Evolutionary conservation across 2,888 invertebrate genomes (phyloP).

Genomic region (Tenthredo notha): DNA sequence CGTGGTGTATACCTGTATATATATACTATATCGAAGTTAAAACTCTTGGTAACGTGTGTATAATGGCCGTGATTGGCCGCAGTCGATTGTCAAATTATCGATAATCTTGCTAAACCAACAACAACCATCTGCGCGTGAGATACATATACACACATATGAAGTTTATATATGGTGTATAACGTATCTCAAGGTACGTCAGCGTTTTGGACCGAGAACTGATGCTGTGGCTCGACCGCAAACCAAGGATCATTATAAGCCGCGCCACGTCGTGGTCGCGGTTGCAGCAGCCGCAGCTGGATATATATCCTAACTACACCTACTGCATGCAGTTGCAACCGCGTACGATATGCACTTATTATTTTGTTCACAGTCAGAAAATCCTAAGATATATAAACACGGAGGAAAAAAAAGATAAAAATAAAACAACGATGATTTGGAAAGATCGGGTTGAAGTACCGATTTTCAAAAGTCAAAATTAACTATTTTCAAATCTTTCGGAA

Average conservation of each 20-base stretch:
- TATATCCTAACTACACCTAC: conserved; percentile 12
- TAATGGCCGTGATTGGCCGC: conserved; percentile 57
- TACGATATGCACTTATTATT: not conserved
- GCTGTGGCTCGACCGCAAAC: conserved; percentile 17
- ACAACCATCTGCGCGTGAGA: conserved; percentile 41
- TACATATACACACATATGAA: not conserved
- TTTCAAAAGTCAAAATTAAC: too few relatives aligned
- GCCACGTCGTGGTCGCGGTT: conserved; percentile 35
- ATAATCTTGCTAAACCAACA: conserved; percentile 77
- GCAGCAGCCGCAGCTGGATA: conserved; percentile 7
- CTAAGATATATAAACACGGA: not conserved
- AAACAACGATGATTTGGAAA: not conserved
- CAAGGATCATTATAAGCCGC: conserved; percentile 38
- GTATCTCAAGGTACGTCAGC: not conserved
- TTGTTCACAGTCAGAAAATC: not conserved
- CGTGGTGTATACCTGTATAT: not conserved
- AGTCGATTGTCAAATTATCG: conserved; percentile 77
- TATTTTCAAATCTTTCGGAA: too few relatives aligned
- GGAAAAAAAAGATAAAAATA: not conserved
- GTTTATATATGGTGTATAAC: not conserved
- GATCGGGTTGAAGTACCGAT: too few relatives aligned
- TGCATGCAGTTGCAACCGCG: not conserved
- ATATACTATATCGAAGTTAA: not conserved
- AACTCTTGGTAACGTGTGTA: conserved; percentile 25
- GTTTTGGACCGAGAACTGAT: not conserved